Conservation (phyloP, 2,888 invertebrate genomes). For the Dynastes maya region DNA sequence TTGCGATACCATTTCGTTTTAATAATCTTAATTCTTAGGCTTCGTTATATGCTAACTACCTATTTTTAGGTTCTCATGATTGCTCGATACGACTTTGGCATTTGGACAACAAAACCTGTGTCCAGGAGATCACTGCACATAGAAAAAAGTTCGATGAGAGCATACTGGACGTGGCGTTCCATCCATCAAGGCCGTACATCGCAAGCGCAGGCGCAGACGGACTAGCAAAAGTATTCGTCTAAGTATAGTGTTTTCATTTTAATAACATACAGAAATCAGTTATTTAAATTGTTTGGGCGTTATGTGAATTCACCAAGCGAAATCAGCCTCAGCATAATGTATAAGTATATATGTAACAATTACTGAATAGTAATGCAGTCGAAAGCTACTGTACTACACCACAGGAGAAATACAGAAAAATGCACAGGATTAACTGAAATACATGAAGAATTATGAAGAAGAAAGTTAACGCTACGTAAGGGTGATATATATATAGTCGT, state of each 20-base stretch:
- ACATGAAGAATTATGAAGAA: constrained; percentile 9
- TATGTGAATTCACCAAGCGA: constrained; percentile 12
- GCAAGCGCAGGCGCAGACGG: constrained; percentile 99
- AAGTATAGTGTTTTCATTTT: constrained; percentile 54
- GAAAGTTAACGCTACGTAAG: constrained; percentile 7
- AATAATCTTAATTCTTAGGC: too few relatives aligned
- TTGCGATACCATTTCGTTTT: too few relatives aligned
- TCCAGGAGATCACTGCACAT: constrained; percentile 99
- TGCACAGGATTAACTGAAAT: not conserved
- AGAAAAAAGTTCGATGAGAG: constrained; percentile 99
- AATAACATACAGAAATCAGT: constrained; percentile 26
- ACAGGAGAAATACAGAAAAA: not conserved
- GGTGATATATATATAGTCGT: constrained; percentile 27
- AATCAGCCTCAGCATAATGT: constrained; percentile 17
- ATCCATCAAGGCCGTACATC: constrained; percentile 98
- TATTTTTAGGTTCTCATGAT: constrained; percentile 80
- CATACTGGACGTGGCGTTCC: constrained; percentile 99
- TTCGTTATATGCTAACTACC: too few relatives aligned
- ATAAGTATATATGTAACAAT: constrained; percentile 2
- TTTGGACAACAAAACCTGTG: constrained; percentile 98
- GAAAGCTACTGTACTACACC: not conserved
- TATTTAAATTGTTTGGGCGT: constrained; percentile 17
- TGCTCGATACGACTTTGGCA: constrained; percentile 99
- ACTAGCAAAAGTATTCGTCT: constrained; percentile 98
- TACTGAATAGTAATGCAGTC: not conserved